These are phyloP conservation scores for Nematolebias whitei DNA, from an alignment of 2,113 vertebrate genomes.

Conservation along the genomic window DNA sequence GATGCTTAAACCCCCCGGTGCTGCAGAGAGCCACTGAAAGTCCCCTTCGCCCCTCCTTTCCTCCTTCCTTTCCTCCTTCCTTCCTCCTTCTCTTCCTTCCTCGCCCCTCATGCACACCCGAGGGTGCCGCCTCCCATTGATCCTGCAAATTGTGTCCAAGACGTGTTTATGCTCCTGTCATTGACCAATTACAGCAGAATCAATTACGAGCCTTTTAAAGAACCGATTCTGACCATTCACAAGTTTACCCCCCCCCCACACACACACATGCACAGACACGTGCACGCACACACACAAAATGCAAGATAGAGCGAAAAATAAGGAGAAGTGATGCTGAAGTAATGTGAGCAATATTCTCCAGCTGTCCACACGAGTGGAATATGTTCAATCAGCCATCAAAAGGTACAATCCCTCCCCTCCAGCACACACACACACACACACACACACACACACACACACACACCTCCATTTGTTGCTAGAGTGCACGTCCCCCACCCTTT, in stretches of 20 bases:
- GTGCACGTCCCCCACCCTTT: conserved; percentile 44
- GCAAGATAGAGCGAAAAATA: conserved; percentile 34
- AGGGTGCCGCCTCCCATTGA: conserved; percentile 73
- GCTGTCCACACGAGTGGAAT: conserved; percentile 72
- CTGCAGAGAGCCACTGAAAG: conserved; percentile 48
- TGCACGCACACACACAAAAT: conserved; percentile 14
- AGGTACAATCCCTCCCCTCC: conserved; percentile 49
- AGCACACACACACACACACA: conserved; percentile 13
- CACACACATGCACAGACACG: conserved; percentile 18
- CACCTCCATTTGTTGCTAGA: conserved; percentile 52
- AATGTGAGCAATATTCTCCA: conserved; percentile 72
- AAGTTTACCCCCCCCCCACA: conserved; percentile 20
- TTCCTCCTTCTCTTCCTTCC: conserved; percentile 4
- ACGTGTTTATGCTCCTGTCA: conserved; percentile 80
- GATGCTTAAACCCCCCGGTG: conserved; percentile 64
- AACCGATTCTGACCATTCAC: conserved; percentile 54
- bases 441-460: conserved; percentile 13
- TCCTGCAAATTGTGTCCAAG: conserved; percentile 78
- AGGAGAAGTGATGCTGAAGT: conserved; percentile 71
- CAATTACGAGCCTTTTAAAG: conserved; percentile 81
- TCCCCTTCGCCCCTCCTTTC: conserved; percentile 24
- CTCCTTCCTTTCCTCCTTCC: background rate
- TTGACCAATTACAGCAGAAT: conserved; percentile 82
- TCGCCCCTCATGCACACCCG: conserved; percentile 36
- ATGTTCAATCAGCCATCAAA: conserved; percentile 72